Conservation (phyloP, 2,113 vertebrate species). For the Dicerorhinus sumatrensis region DNA sequence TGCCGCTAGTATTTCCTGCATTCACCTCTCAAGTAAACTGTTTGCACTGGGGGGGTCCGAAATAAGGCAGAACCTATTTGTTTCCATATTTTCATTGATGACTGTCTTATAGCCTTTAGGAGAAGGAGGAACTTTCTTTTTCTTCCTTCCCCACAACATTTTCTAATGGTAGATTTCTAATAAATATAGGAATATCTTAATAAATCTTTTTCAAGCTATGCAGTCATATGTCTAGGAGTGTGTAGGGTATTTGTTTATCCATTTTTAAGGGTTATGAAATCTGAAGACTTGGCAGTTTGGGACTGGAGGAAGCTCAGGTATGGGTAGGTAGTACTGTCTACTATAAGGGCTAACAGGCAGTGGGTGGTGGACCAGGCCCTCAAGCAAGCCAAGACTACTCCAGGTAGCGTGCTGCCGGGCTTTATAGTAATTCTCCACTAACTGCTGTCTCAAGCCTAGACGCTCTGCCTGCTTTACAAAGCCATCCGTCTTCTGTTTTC, state of each 20-base stretch:
- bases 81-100: neutral
- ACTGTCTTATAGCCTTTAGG: neutral
- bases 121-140: neutral
- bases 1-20: neutral
- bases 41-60: neutral
- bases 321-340: neutral
- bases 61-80: neutral
- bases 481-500: neutral
- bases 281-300: neutral
- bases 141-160: neutral
- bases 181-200: neutral
- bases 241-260: neutral
- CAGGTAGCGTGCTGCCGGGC: neutral
- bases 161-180: neutral
- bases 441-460: neutral
- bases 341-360: neutral
- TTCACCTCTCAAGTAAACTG: neutral
- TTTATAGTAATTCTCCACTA: neutral
- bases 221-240: neutral
- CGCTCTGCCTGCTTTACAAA: neutral
- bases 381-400: neutral
- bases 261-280: neutral
- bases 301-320: neutral
- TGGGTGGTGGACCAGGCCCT: neutral
- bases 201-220: neutral